Evolutionary conservation across 2,113 vertebrate species (phyloP).

Genomic region (Menidia beryllina): DNA sequence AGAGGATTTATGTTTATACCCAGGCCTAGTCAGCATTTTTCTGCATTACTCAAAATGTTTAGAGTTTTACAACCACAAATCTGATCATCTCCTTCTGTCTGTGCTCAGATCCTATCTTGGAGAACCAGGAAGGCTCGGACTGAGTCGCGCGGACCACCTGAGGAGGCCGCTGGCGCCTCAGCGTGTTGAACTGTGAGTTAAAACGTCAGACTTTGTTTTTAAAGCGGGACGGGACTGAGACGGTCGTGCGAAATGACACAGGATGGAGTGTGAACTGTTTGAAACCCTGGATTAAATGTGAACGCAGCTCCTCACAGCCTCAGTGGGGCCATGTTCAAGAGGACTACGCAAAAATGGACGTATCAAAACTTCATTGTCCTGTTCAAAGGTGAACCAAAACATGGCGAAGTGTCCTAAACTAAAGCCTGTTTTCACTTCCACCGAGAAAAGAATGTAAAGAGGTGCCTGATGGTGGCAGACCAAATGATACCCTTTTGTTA

Average conservation of each 20-base stretch:
- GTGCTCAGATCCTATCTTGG: slow-evolving; percentile 91
- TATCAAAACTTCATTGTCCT: background rate
- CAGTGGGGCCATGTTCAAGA: slow-evolving; percentile 9
- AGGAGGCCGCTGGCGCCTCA: background rate
- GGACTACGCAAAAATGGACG: background rate
- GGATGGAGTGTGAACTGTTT: background rate
- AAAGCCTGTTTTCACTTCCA: background rate
- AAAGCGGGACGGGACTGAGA: background rate
- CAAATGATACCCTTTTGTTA: too few relatives aligned
- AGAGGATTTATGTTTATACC: background rate
- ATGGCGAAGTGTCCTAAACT: background rate
- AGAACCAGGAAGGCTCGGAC: slow-evolving; percentile 90
- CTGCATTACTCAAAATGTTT: too few relatives aligned
- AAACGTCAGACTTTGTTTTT: background rate
- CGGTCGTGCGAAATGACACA: too few relatives aligned
- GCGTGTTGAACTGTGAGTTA: slow-evolving; percentile 15
- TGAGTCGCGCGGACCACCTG: slow-evolving; percentile 34
- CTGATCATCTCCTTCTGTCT: background rate
- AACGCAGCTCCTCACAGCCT: background rate
- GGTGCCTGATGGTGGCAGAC: background rate
- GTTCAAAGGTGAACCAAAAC: background rate
- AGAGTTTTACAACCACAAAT: background rate
- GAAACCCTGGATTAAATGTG: slow-evolving; percentile 51
- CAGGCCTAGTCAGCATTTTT: background rate
- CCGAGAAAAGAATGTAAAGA: background rate